phyloP scores from a whole-genome alignment of 1,140 invertebrate species.

The Triops cancriformis region DNA sequence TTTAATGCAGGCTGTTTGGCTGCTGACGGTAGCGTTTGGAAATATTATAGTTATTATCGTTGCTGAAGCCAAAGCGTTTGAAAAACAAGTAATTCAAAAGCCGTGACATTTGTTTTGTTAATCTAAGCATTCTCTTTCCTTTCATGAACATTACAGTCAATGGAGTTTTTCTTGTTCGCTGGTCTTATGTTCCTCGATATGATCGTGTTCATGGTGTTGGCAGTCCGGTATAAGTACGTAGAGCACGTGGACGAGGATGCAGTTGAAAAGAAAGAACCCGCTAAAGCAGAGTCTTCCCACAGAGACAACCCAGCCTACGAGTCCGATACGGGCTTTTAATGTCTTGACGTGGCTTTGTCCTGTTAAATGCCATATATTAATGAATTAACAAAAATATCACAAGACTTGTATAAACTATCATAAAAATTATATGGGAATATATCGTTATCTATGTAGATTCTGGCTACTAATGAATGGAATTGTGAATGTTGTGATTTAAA shows the following conservation, averaged over 20 bases:
- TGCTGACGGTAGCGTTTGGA: constrained; percentile 80
- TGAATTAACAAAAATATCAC: not conserved
- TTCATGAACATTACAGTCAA: constrained; percentile 51
- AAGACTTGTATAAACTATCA: no score
- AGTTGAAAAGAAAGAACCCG: constrained; percentile 19
- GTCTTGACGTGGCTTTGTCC: not conserved
- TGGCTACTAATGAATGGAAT: no score
- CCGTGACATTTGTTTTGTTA: not conserved
- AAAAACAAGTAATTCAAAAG: constrained; percentile 48
- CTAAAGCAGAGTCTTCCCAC: constrained; percentile 7
- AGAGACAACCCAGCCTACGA: constrained; percentile 16
- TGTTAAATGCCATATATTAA: not conserved
- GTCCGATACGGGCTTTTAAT: not conserved
- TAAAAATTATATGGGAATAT: no score
- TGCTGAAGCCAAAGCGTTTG: constrained; percentile 55
- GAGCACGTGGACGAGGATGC: constrained; percentile 28
- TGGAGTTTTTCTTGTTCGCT: constrained; percentile 82
- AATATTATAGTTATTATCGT: constrained; percentile 84
- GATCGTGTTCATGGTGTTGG: constrained; percentile 67
- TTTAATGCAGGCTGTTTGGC: constrained; percentile 78
- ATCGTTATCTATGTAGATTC: no score
- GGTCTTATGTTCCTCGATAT: constrained; percentile 74
- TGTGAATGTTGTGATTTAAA: no score
- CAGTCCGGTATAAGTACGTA: constrained; percentile 45
- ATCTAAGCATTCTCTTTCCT: constrained; percentile 7